These are phyloP conservation scores for Bergia sp. DNA, from an alignment of 92 coral and sea anemone genomes.

Conservation along the genomic window DNA sequence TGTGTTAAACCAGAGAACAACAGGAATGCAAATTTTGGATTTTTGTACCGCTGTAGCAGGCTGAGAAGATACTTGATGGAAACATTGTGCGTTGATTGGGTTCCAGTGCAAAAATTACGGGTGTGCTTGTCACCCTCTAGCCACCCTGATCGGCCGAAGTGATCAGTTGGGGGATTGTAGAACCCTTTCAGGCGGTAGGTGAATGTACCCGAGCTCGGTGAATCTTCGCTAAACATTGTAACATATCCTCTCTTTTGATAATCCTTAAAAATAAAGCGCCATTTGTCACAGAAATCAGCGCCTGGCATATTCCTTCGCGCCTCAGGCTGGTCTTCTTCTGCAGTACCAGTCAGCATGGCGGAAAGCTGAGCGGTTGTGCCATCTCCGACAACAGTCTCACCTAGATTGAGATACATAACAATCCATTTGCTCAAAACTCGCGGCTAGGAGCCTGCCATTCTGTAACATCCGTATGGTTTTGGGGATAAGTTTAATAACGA, in stretches of 20 bases:
- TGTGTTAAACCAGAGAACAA: constrained; percentile 49
- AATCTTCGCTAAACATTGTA: constrained; percentile 77
- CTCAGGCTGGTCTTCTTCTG: constrained; percentile 60
- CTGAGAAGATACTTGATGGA: constrained; percentile 58
- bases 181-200: constrained; percentile 76
- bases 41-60: constrained; percentile 53
- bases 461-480: too few relatives aligned
- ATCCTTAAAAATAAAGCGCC: constrained; percentile 67
- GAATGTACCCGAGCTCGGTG: constrained; percentile 62
- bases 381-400: constrained; percentile 72
- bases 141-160: constrained; percentile 78
- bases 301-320: constrained; percentile 54
- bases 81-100: constrained; percentile 64
- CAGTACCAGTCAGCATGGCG: constrained; percentile 77
- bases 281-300: constrained; percentile 61
- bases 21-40: constrained; percentile 53
- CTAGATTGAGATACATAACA: background rate
- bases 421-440: too few relatives aligned
- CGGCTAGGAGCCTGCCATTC: too few relatives aligned
- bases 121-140: constrained; percentile 46
- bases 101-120: constrained; percentile 54
- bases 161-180: constrained; percentile 72
- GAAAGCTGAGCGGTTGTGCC: constrained; percentile 72
- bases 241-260: constrained; percentile 66
- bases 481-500: too few relatives aligned